Conservation (phyloP, 2,113 vertebrate species). For the Xerus inauris region DNA sequence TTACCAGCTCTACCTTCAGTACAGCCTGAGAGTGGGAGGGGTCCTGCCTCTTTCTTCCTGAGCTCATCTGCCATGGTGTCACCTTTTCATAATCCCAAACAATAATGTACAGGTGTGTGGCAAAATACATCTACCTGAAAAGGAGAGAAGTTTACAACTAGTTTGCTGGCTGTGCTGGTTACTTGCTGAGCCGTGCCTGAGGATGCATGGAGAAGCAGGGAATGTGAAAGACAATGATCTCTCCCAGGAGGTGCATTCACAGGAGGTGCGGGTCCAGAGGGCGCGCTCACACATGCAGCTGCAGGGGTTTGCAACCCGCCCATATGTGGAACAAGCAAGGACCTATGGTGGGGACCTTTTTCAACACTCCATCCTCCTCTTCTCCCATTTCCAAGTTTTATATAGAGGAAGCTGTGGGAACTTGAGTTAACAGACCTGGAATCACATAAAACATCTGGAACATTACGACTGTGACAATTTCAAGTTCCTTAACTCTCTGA, state of each 20-base stretch:
- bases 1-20: fast-evolving
- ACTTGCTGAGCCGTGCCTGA: background rate
- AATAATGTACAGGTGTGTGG: background rate
- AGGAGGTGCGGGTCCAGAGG: fast-evolving
- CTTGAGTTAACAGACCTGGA: background rate
- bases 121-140: background rate
- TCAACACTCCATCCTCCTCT: background rate
- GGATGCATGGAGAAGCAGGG: too few species aligned
- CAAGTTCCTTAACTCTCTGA: background rate
- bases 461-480: background rate
- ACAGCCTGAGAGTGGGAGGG: fast-evolving
- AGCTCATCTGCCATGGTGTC: background rate
- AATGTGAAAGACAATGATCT: background rate
- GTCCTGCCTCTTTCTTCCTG: fast-evolving
- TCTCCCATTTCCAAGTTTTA: background rate
- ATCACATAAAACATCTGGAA: background rate
- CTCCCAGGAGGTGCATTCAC: fast-evolving
- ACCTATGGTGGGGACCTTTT: fast-evolving
- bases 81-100: background rate
- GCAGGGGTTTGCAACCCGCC: background rate
- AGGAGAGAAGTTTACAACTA: background rate
- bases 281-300: fast-evolving
- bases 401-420: background rate
- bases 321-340: fast-evolving
- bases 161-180: fast-evolving